Conservation (phyloP, 1,140 invertebrate species). For the Aphis gossypii region DNA sequence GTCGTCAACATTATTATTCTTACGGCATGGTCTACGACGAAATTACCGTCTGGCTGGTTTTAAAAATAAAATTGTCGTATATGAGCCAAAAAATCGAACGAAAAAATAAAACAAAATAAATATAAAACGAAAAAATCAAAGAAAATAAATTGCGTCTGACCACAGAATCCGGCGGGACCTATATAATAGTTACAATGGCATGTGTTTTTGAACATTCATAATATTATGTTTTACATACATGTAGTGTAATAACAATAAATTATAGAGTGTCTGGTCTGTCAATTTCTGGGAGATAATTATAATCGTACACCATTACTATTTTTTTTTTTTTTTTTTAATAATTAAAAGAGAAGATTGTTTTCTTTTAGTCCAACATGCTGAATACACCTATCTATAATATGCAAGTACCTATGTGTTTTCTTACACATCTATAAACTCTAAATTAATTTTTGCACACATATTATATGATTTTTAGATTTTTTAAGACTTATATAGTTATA, state of each 20-base stretch:
- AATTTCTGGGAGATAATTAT: neutral
- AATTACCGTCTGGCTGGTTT: conserved; percentile 22
- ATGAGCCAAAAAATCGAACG: conserved; percentile 26
- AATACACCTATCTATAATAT: neutral
- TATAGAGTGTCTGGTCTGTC: neutral
- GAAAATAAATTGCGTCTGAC: conserved; percentile 28
- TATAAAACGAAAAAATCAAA: conserved; percentile 11
- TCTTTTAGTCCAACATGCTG: neutral
- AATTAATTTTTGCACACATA: neutral
- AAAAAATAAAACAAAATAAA: neutral
- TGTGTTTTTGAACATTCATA: conserved; percentile 1
- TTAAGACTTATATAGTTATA: neutral
- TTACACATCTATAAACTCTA: neutral
- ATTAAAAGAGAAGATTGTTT: neutral
- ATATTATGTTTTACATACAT: conserved; percentile 9
- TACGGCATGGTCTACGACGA: neutral
- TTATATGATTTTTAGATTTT: neutral
- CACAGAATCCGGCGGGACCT: neutral
- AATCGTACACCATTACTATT: neutral
- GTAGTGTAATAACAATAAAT: neutral
- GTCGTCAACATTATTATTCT: conserved; percentile 38
- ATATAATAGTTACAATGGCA: conserved; percentile 18
- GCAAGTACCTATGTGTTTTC: neutral
- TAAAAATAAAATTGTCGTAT: conserved; percentile 30
- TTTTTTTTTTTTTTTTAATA: neutral